These are phyloP conservation scores for Zonotrichia leucophrys DNA, from an alignment of 2,113 vertebrate genomes.

Conservation along the genomic window DNA sequence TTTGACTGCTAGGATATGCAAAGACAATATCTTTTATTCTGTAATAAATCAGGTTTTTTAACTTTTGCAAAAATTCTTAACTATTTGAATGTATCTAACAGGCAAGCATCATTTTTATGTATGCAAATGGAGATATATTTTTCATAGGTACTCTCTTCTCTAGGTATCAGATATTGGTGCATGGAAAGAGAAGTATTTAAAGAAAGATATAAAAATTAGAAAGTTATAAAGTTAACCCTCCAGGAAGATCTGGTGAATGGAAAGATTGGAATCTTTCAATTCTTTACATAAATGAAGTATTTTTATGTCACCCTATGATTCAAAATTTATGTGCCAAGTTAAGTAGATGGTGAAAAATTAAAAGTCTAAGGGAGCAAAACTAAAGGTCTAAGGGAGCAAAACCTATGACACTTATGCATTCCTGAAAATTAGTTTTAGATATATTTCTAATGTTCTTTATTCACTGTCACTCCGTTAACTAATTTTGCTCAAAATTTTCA, in stretches of 20 bases:
- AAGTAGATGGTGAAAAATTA: not conserved
- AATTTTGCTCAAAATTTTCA: not conserved
- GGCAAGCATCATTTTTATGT: not conserved
- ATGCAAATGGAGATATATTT: not conserved
- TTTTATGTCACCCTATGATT: not conserved
- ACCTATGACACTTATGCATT: rapidly evolving
- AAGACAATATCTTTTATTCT: not conserved
- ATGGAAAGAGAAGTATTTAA: not conserved
- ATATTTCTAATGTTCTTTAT: not conserved
- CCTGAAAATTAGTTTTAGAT: not conserved
- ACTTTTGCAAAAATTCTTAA: not conserved
- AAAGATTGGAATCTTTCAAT: not conserved
- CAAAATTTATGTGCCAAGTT: not conserved
- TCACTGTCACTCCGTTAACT: not conserved
- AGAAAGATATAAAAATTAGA: not conserved
- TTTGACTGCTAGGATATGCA: not conserved
- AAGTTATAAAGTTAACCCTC: not conserved
- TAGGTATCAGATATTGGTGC: not conserved
- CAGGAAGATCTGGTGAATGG: not conserved
- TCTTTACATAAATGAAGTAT: not conserved
- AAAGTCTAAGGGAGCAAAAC: not conserved
- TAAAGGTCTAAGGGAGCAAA: not conserved
- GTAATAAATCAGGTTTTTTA: not conserved
- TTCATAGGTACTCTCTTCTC: not conserved
- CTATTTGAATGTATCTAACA: not conserved